phyloP scores from a whole-genome alignment of 2,113 vertebrate genomes.

The Chrysochloris asiatica region DNA sequence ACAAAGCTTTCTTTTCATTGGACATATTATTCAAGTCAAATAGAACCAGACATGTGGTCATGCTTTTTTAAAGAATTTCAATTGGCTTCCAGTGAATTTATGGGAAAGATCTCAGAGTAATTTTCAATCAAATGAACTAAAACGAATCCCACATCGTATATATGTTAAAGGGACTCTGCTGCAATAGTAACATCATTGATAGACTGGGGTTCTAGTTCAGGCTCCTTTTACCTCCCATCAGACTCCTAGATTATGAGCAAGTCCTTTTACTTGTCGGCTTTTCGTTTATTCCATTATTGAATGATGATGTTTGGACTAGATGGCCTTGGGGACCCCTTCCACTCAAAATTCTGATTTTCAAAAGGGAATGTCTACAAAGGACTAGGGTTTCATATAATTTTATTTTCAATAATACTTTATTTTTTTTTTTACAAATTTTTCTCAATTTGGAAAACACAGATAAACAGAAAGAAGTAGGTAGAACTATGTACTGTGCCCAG shows the following conservation, averaged over 20 bases:
- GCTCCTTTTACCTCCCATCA: background rate
- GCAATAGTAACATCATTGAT: too few species aligned
- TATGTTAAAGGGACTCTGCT: background rate
- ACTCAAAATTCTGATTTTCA: background rate
- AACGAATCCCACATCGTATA: background rate
- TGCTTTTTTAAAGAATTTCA: background rate
- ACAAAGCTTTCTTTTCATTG: background rate
- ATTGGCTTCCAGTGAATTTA: background rate
- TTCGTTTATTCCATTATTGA: background rate
- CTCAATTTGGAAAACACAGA: constrained; percentile 2
- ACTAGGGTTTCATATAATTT: constrained; percentile 11
- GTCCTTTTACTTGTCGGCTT: background rate
- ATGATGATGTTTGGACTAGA: background rate
- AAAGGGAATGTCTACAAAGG: background rate
- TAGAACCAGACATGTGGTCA: background rate
- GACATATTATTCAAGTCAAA: background rate
- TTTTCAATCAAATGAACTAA: background rate
- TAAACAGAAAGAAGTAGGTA: background rate
- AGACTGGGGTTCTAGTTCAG: background rate
- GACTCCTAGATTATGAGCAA: background rate
- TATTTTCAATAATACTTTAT: background rate
- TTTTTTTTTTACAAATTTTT: background rate
- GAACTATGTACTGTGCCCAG: too few species aligned
- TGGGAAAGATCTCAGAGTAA: background rate
- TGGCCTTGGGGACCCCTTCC: background rate